Evolutionary conservation across 2,113 vertebrate species (phyloP), one percentile per base, ranked within the genome.

Genomic region (Heptranchias perlo): DNA sequence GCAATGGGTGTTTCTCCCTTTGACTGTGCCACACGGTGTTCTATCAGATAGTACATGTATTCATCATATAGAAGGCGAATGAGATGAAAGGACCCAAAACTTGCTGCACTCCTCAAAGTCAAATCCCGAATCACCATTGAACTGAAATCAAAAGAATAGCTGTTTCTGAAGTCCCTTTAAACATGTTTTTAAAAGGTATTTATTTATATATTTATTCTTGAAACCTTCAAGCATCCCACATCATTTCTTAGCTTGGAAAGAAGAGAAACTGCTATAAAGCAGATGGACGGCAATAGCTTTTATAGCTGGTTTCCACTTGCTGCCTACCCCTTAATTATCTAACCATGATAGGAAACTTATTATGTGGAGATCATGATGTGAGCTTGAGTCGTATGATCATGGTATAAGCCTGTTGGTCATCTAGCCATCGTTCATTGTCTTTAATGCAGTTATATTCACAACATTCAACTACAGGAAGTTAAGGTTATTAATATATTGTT

Each of bases 31-130:
- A 99, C 99, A 1, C 98, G 97, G 97, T 99, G 99, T 97, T 99
- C 99, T n/a, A 99, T 98, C 97, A 99, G 97, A 97, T 99, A 99
- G 97, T 99, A 99, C 99, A 99, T 99, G 96, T 99, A 99, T 96
- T 99, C 99, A 0, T 99, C 99, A 28, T 99, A 99, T 58, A 99
- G 97, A 96, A 99, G 96, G 64, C 99, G 98, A 97, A 99, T 99
- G 96, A 99, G 98, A 97, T 99, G 99, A 96, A 99, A 99, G 67
- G 98, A 99, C 94, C 99, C 98, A 39, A 99, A 99, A 96, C 98
- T 99, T 96, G 99, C 98, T 0, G 98, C 99, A 0, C 98, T 99
- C 96, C 99, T 98, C 96, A 99, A 97, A 96, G 99, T 99, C 97
- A 99, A 97, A 97, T 99, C 99, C 89, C 99, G 97, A 96, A 99